Conservation (phyloP, 1,140 invertebrate species). For the Neoseiulus cucumeris region DNA sequence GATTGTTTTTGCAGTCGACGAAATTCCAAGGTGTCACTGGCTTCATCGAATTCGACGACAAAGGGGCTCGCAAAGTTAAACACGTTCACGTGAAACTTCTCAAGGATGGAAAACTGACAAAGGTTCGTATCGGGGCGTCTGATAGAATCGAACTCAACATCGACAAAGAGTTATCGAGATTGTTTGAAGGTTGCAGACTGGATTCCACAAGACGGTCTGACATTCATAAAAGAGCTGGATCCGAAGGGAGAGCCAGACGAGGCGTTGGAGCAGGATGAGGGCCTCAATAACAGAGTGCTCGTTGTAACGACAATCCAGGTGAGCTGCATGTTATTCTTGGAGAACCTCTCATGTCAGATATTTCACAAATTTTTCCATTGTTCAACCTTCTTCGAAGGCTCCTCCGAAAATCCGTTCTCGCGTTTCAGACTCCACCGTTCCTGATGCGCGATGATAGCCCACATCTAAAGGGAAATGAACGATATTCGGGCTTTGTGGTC, state of each 20-base stretch:
- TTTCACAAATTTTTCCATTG: too few species aligned
- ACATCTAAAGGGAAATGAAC: constrained; percentile 2
- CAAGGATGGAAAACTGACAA: constrained; percentile 1
- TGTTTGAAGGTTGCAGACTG: constrained; percentile 1
- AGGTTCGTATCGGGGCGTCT: neutral
- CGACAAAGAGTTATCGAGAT: too few species aligned
- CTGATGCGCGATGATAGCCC: neutral
- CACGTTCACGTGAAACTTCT: constrained; percentile 5
- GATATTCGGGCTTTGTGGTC: neutral
- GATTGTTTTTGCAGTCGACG: neutral
- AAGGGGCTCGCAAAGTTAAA: neutral
- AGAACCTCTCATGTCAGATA: too few species aligned
- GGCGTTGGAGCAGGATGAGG: neutral
- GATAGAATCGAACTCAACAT: neutral
- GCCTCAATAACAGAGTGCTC: neutral
- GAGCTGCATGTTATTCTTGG: too few species aligned
- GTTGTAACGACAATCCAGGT: neutral
- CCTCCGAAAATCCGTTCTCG: too few species aligned
- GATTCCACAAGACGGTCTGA: neutral
- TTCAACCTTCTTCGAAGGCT: too few species aligned
- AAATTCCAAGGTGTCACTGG: constrained; percentile 6
- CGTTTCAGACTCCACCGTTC: neutral
- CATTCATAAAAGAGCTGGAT: constrained; percentile 9
- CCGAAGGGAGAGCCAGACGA: constrained; percentile 7
- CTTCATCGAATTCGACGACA: constrained; percentile 6